Evolutionary conservation across 2,888 invertebrate genomes (phyloP).

Genomic region (Ophioninae sp.): DNA sequence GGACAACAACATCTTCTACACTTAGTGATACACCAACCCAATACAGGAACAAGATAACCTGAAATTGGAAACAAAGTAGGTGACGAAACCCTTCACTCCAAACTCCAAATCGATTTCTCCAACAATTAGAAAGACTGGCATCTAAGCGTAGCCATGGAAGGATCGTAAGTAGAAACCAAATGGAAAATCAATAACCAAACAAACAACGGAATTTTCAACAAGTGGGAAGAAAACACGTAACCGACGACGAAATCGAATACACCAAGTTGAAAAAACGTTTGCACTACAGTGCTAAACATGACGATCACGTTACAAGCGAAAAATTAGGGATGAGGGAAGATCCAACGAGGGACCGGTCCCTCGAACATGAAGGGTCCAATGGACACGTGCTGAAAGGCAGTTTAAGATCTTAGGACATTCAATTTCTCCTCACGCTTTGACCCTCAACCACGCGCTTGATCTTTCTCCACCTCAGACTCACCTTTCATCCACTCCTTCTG

Average conservation of each 20-base stretch:
- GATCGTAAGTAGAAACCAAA: too few relatives aligned
- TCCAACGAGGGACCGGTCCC: neutral
- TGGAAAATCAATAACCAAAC: neutral
- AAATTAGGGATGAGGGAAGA: neutral
- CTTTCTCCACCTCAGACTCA: constrained; percentile 17
- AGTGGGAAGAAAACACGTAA: neutral
- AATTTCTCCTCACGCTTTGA: neutral
- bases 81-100: neutral
- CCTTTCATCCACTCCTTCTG: neutral
- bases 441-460: constrained; percentile 9
- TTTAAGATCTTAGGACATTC: neutral
- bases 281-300: neutral
- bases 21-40: neutral
- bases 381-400: neutral
- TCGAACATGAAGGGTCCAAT: neutral
- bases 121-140: neutral
- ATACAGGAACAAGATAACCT: neutral
- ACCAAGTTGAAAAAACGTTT: neutral
- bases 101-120: neutral
- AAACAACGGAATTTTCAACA: neutral
- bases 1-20: neutral
- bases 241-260: neutral
- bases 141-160: too few relatives aligned
- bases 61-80: neutral
- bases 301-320: neutral